Base-by-base conservation (phyloP, 1,140 invertebrate species). In the Trichomalopsis sarcophagae region DNA sequence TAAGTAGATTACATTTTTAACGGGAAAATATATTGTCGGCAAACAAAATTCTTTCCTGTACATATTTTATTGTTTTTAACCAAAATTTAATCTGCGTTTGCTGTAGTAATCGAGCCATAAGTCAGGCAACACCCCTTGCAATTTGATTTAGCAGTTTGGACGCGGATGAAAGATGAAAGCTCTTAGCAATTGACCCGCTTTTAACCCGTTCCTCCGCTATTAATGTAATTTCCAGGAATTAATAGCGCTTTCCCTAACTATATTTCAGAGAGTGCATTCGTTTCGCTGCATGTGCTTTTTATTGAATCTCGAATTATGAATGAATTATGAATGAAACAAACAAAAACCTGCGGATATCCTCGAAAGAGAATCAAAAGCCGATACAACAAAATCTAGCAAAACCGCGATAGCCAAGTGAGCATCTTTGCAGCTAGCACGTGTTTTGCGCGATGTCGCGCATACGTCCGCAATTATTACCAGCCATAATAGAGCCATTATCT, bases 151-250 rank as follows among this genome's bases (percentile, higher is more conserved):
- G 17, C 66, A 17, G 30, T 47, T 44, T 77, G 27, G 73, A 77
- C 62, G 27, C 27, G n/a, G 27, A 68, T 62, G 74, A 74, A 77
- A 23, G 71, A 77, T 68, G 36, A 84, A 84, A 77, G 74, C 82
- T 77, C 30, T 77, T 69, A 76, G 36, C 7, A 50, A 68, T 77
- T 68, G 23, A 47, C 74, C n/a, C 14, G 50, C 82, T 40, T 77
- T 84, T 76, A 81, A 81, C 80, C 81, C 81, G 62, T 62, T 81
- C 44, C 80, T 47, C 6, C 14, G n/a, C 66, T 40, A 81, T 81
- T 73, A 82, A 1, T 27, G 30, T 62, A 27, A 74, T 82, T 36
- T 75, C 33, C 13, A 7, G 17, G 55, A 78, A 75, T 74, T 62
- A 71, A 82, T 33, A 74, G 50, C 76, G 55, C 21, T 50, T 40